phyloP scores from a whole-genome alignment of 2,113 vertebrate species.

The Serinus canaria region DNA sequence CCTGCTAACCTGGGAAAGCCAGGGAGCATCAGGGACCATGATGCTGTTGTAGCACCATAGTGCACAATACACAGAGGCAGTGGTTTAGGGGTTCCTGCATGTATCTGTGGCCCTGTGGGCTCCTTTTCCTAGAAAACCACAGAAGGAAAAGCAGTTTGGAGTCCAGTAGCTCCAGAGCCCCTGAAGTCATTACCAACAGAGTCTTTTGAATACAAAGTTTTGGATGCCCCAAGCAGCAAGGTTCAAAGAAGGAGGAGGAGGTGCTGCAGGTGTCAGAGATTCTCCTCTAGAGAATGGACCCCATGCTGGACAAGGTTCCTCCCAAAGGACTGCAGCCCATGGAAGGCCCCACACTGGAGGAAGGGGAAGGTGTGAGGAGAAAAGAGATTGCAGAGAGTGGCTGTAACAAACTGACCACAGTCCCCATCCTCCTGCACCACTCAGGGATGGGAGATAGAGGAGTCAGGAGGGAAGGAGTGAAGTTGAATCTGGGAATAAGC shows the following conservation, averaged over 20 bases:
- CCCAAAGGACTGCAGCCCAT: not conserved
- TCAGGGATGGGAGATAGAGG: not conserved
- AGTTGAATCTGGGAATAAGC: not conserved
- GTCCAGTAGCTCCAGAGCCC: not conserved
- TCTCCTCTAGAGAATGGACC: not conserved
- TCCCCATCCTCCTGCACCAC: no score
- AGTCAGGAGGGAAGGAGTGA: not conserved
- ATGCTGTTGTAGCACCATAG: not conserved
- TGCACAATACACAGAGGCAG: accelerated
- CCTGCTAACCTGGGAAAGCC: not conserved
- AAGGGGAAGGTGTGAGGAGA: not conserved
- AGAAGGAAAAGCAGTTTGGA: not conserved
- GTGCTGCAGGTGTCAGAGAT: not conserved
- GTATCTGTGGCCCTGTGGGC: not conserved
- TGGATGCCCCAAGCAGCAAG: not conserved
- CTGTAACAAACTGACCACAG: not conserved
- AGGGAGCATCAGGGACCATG: not conserved
- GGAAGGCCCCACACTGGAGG: not conserved
- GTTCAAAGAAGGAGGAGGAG: not conserved
- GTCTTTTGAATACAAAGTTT: not conserved
- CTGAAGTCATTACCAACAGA: not conserved
- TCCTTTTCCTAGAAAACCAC: not conserved
- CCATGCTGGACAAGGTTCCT: not conserved
- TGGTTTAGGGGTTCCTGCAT: not conserved
- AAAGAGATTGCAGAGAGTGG: not conserved